Evolutionary conservation across 2,797 vertebrate species (phyloP).

Genomic region (Acropternis orthonyx): DNA sequence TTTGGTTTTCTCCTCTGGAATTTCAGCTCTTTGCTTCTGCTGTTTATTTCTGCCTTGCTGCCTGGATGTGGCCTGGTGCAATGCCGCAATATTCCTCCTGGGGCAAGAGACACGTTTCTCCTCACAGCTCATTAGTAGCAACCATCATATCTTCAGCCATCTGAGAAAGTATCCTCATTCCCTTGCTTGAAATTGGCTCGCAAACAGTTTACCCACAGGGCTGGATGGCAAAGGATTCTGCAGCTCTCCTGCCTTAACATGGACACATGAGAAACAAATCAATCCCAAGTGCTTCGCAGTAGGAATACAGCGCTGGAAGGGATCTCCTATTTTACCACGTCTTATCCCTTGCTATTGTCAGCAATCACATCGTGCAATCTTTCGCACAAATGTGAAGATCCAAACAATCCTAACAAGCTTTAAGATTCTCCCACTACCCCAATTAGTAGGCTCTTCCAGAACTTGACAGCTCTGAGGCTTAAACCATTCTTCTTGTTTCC

Average conservation of each 20-base stretch:
- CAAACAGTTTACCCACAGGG: not conserved
- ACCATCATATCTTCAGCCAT: slow-evolving; percentile 14
- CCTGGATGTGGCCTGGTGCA: not conserved
- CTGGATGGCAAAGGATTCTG: slow-evolving; percentile 14
- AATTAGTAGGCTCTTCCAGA: slow-evolving; percentile 44
- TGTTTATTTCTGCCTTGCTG: not conserved
- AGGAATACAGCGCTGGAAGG: slow-evolving; percentile 23
- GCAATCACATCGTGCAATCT: slow-evolving; percentile 45
- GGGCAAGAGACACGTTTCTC: slow-evolving; percentile 13
- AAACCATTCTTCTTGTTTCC: slow-evolving; percentile 66
- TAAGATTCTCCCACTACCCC: slow-evolving; percentile 38
- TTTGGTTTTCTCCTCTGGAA: slow-evolving; percentile 35
- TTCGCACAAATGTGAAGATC: slow-evolving; percentile 7
- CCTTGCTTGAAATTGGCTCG: not conserved
- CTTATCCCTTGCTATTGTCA: slow-evolving; percentile 40
- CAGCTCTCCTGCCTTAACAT: slow-evolving; percentile 23
- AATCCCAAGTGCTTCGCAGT: not conserved
- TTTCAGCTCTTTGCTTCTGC: not conserved
- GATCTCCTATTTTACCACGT: slow-evolving; percentile 26
- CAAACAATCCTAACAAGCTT: slow-evolving; percentile 59
- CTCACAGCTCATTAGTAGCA: slow-evolving; percentile 17
- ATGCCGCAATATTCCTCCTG: not conserved
- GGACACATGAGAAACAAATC: slow-evolving; percentile 36
- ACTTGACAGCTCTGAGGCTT: slow-evolving; percentile 53
- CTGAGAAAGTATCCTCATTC: slow-evolving; percentile 26